Conservation (phyloP, 2,113 vertebrate species). For the Anhinga rufa region DNA sequence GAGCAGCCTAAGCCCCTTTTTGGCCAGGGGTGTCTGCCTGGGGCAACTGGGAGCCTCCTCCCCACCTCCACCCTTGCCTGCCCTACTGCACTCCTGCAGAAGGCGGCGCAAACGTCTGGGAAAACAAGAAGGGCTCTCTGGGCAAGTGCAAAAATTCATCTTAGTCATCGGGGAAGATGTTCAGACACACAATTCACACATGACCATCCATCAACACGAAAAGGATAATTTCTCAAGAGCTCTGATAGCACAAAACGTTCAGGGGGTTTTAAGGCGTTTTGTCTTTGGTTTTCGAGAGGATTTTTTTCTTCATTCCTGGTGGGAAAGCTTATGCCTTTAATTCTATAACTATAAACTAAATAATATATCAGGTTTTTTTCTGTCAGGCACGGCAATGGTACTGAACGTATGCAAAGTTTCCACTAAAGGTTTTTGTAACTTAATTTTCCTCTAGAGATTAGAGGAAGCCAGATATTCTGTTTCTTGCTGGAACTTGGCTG, state of each 20-base stretch:
- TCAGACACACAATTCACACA: neutral
- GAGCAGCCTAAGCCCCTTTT: neutral
- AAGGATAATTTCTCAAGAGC: neutral
- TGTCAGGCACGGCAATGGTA: slow-evolving; percentile 59
- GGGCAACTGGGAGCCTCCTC: neutral
- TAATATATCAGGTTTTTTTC: slow-evolving; percentile 54
- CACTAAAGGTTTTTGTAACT: slow-evolving; percentile 68
- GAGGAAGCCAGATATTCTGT: slow-evolving; percentile 69
- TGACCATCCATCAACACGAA: neutral
- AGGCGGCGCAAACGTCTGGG: fast-evolving
- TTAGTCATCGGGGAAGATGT: neutral
- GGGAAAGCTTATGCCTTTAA: slow-evolving; percentile 47
- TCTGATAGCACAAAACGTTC: neutral
- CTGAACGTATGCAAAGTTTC: slow-evolving; percentile 63
- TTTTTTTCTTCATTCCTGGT: neutral
- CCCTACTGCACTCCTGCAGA: neutral
- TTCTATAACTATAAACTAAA: slow-evolving; percentile 64
- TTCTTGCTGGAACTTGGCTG: slow-evolving; percentile 69
- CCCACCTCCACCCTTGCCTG: neutral
- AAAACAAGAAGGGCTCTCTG: neutral
- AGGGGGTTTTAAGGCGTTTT: neutral
- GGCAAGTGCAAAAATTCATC: neutral
- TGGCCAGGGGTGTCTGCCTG: neutral
- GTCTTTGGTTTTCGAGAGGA: neutral
- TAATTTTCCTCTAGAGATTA: slow-evolving; percentile 71